phyloP scores from a whole-genome alignment of 2,113 vertebrate genomes.

The Shinisaurus crocodilurus region DNA sequence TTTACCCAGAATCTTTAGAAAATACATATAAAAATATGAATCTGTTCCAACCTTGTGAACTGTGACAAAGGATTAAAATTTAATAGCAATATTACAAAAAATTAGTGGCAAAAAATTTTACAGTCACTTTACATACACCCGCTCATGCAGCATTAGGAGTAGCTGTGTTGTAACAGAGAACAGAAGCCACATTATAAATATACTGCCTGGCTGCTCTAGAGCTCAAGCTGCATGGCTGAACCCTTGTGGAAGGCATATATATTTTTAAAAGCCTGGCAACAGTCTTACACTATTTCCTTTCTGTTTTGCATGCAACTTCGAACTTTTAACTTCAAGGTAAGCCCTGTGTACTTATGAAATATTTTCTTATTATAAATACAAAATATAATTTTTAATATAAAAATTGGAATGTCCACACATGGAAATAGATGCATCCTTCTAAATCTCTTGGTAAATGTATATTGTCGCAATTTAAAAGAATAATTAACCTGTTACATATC shows the following conservation, averaged over 20 bases:
- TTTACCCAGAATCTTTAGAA: not conserved
- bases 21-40: not conserved
- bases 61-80: constrained; percentile 20
- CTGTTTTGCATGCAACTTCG: not conserved
- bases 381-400: constrained; percentile 10
- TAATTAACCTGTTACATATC: not conserved
- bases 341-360: not conserved
- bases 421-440: not conserved
- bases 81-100: constrained; percentile 19
- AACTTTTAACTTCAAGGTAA: not conserved
- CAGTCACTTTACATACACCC: not conserved
- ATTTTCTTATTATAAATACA: constrained; percentile 11
- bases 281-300: not conserved
- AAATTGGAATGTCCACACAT: constrained; percentile 10
- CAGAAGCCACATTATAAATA: not conserved
- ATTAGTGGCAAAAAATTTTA: constrained; percentile 14
- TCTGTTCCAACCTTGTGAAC: not conserved
- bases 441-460: not conserved
- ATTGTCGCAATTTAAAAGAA: not conserved
- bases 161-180: not conserved
- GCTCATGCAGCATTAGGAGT: not conserved
- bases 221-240: not conserved
- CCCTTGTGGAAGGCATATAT: not conserved
- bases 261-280: not conserved
- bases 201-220: not conserved